A percentile compares a stretch with the other conserved stretches of the same genome.
phyloP scores from a whole-genome alignment of 2,797 vertebrate species.

The Sebastes oblongus region DNA sequence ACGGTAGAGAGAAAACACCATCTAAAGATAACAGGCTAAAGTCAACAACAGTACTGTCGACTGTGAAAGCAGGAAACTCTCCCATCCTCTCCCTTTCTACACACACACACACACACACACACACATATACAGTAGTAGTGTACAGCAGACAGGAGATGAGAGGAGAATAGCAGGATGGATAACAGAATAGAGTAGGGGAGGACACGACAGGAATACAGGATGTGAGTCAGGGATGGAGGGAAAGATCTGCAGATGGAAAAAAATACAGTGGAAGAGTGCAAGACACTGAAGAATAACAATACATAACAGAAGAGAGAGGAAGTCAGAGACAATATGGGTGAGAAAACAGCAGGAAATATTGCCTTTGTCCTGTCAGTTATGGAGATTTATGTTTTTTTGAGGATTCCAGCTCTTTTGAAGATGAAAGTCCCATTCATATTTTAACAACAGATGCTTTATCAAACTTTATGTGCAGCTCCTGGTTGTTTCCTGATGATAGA shows the following conservation, averaged over 20 bases:
- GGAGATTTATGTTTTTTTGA: conserved; percentile 5
- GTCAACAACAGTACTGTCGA: conserved; percentile 47
- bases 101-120: conserved; percentile 7
- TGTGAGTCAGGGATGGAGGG: conserved; percentile 59
- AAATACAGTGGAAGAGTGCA: conserved; percentile 19
- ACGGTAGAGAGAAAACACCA: conserved; percentile 14
- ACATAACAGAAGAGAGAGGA: conserved; percentile 26
- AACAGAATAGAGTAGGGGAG: conserved; percentile 37
- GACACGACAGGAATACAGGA: conserved; percentile 48
- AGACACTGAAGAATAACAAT: conserved; percentile 35
- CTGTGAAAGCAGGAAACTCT: conserved; percentile 58
- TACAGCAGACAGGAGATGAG: conserved; percentile 18
- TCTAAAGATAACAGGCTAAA: conserved; percentile 44
- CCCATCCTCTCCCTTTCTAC: neutral
- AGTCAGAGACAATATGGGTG: conserved; percentile 34
- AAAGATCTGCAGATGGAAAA: conserved; percentile 36
- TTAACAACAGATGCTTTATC: neutral
- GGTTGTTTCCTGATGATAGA: neutral
- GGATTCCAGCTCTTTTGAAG: conserved; percentile 2
- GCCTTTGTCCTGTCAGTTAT: conserved; percentile 1
- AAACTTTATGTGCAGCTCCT: neutral
- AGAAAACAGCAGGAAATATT: conserved; percentile 10
- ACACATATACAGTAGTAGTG: neutral
- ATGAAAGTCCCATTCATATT: neutral
- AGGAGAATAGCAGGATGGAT: conserved; percentile 63